Conservation (phyloP, 2,797 vertebrate species). For the Gambelia wislizenii region DNA sequence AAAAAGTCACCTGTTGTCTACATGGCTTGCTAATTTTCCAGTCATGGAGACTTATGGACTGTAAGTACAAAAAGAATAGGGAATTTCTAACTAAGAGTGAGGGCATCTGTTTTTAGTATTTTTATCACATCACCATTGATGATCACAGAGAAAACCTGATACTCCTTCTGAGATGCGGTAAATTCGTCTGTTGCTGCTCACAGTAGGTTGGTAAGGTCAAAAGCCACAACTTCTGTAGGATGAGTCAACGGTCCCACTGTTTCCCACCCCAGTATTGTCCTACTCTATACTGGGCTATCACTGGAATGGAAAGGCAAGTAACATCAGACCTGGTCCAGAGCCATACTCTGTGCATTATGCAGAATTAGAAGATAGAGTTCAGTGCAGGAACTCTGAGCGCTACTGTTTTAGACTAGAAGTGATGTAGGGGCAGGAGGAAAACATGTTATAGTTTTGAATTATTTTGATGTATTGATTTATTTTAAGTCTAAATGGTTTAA, state of each 20-base stretch:
- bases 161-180: not conserved
- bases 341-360: not conserved
- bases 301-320: not conserved
- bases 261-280: too few relatives aligned
- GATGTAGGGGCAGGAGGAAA: not conserved
- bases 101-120: too few relatives aligned
- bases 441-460: not conserved
- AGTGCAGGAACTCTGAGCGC: not conserved
- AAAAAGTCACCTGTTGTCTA: too few relatives aligned
- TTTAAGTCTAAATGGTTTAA: not conserved
- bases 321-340: not conserved
- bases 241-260: too few relatives aligned
- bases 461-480: not conserved
- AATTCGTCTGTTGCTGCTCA: not conserved
- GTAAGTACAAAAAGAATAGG: too few relatives aligned
- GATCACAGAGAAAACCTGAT: not conserved
- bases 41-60: too few relatives aligned
- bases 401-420: not conserved
- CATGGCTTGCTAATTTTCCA: too few relatives aligned
- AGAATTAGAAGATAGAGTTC: not conserved
- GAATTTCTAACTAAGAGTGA: too few relatives aligned
- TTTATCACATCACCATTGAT: not conserved
- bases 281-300: not conserved
- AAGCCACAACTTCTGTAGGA: not conserved
- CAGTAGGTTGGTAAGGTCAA: not conserved